A percentile compares a stretch with the other conserved stretches of the same genome.
Conservation (phyloP, 1,140 invertebrate species). For the Hesperophylax magnus region DNA sequence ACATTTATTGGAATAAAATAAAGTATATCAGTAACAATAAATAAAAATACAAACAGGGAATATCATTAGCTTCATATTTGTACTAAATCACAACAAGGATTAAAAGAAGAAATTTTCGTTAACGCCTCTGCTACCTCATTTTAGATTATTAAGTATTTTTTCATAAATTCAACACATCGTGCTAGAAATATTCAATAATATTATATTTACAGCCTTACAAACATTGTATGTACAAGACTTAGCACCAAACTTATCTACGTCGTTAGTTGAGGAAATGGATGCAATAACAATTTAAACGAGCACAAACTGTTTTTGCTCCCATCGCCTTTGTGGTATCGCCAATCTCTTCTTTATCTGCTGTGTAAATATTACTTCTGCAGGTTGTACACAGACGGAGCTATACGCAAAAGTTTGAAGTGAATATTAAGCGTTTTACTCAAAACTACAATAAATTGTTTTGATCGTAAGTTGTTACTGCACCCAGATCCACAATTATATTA, state of each 20-base stretch:
- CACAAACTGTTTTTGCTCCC: too few relatives aligned
- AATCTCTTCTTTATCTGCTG: too few relatives aligned
- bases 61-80: conserved; percentile 28
- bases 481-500: too few relatives aligned
- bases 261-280: background rate
- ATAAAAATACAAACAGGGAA: conserved; percentile 10
- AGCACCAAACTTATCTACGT: conserved; percentile 19
- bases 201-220: conserved; percentile 8
- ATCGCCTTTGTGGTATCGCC: too few relatives aligned
- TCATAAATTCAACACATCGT: conserved; percentile 14
- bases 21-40: conserved; percentile 14
- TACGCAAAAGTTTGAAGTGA: too few relatives aligned
- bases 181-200: background rate
- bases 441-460: too few relatives aligned
- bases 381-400: too few relatives aligned
- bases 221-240: conserved; percentile 32
- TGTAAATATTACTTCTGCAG: too few relatives aligned
- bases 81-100: conserved; percentile 41
- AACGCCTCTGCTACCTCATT: conserved; percentile 23
- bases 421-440: too few relatives aligned
- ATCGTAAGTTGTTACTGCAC: too few relatives aligned
- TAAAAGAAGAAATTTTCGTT: conserved; percentile 22
- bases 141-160: conserved; percentile 29
- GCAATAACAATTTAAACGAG: too few relatives aligned
- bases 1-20: conserved; percentile 22